phyloP scores from a whole-genome alignment of 2,888 invertebrate genomes.

The Hydroisotoma schaefferi region DNA sequence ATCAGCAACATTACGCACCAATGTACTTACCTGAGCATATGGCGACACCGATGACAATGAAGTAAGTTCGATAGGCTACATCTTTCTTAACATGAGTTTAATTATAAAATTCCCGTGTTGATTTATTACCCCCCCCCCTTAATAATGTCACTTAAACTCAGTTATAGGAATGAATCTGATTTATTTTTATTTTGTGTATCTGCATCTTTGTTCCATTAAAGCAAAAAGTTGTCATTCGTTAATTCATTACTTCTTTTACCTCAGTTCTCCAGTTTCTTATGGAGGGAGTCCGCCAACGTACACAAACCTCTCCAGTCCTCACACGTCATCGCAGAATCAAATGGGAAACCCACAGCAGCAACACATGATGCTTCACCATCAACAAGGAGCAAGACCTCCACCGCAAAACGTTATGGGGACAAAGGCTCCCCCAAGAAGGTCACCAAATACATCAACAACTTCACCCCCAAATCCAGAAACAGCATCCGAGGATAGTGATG shows the following conservation, averaged over 20 bases:
- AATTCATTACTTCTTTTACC: conserved; percentile 8
- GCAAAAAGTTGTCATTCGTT: too few species aligned
- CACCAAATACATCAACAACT: conserved; percentile 40
- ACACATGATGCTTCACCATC: conserved; percentile 31
- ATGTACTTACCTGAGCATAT: conserved; percentile 48
- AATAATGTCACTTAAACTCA: too few species aligned
- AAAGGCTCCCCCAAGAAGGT: conserved; percentile 41
- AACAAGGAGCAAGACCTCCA: conserved; percentile 36
- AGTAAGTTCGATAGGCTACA: conserved; percentile 26
- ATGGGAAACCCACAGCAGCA: conserved; percentile 36
- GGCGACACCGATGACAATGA: conserved; percentile 45
- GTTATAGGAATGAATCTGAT: too few species aligned
- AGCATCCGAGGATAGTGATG: conserved; percentile 45
- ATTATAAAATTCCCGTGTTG: too few species aligned
- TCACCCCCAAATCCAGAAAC: conserved; percentile 42
- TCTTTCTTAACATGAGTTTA: too few species aligned
- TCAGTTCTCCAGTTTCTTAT: conserved; percentile 43
- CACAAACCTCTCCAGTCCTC: conserved; percentile 45
- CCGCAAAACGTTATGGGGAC: conserved; percentile 34
- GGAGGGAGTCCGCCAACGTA: conserved; percentile 47
- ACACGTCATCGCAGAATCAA: conserved; percentile 34
- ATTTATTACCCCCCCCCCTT: too few species aligned
- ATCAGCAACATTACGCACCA: conserved; percentile 42
- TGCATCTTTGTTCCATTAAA: too few species aligned
- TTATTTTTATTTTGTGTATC: too few species aligned